A percentile compares a stretch with the other conserved stretches of the same genome.
Evolutionary conservation across 2,113 vertebrate genomes (phyloP).

Genomic region (Hyaena hyaena): DNA sequence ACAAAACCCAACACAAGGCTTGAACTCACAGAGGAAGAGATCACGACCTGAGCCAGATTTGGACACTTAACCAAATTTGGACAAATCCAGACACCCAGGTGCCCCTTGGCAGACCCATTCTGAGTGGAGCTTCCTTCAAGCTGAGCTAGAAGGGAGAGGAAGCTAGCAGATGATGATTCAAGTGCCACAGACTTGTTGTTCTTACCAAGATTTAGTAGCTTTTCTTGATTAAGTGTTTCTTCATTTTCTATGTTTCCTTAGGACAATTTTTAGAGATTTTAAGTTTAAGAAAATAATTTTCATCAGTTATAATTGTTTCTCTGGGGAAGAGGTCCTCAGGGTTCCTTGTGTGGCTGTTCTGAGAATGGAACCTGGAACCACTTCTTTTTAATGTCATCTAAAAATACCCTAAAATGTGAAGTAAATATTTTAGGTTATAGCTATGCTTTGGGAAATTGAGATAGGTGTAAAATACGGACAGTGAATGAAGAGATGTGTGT

Average conservation of each 20-base stretch:
- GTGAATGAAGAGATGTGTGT: neutral
- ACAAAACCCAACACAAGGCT: too few relatives aligned
- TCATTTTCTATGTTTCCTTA: neutral
- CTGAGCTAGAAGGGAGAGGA: neutral
- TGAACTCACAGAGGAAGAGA: too few relatives aligned
- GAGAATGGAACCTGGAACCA: neutral
- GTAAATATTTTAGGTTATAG: neutral
- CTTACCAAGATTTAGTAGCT: neutral
- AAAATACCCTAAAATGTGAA: neutral
- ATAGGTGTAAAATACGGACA: neutral
- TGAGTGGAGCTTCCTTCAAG: neutral
- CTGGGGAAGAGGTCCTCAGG: neutral
- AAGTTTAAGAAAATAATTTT: neutral
- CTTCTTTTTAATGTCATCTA: neutral
- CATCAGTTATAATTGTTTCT: neutral
- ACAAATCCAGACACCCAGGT: too few relatives aligned
- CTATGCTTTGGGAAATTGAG: slow-evolving; percentile 13
- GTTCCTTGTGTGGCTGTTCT: neutral
- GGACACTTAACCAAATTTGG: too few relatives aligned
- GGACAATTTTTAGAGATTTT: slow-evolving; percentile 37
- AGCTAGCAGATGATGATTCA: neutral
- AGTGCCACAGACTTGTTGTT: neutral
- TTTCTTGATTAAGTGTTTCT: slow-evolving; percentile 18
- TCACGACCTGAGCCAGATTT: too few relatives aligned
- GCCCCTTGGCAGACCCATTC: neutral